Conservation (phyloP, 2,797 vertebrate species). For the Poecilia wingei region DNA sequence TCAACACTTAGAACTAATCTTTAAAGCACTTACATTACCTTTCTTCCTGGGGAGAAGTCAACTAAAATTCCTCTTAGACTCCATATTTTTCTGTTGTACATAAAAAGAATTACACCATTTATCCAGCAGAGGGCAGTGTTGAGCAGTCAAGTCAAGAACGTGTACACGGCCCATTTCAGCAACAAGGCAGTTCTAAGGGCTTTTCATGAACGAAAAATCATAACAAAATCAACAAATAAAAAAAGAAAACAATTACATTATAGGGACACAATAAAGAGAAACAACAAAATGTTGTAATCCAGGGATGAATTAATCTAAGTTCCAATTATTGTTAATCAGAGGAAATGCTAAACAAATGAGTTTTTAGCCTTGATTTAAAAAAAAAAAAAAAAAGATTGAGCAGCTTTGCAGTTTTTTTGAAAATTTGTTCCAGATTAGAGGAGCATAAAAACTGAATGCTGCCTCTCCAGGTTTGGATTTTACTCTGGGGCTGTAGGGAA, state of each 20-base stretch:
- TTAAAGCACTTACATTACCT: not conserved
- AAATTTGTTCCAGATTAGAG: not conserved
- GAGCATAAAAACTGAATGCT: not conserved
- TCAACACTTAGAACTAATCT: not conserved
- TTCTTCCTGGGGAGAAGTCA: not conserved
- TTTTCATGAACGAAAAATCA: not conserved
- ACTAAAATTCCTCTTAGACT: not conserved
- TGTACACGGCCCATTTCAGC: not conserved
- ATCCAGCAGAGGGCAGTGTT: conserved; percentile 66
- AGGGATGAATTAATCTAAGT: not conserved
- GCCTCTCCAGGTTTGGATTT: not conserved
- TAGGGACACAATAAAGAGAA: not conserved
- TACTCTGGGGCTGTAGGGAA: not conserved
- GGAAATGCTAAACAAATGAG: not conserved
- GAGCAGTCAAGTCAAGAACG: conserved; percentile 23
- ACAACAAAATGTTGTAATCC: not conserved
- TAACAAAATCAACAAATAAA: not conserved
- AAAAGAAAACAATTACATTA: not conserved
- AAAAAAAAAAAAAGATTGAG: too few species aligned
- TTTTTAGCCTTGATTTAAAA: not conserved
- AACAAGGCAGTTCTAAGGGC: not conserved
- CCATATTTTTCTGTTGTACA: not conserved
- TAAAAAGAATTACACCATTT: not conserved
- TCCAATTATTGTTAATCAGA: not conserved
- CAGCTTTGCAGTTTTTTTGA: not conserved